phyloP scores from a whole-genome alignment of 2,113 vertebrate species.

The Pterocles orientalis region DNA sequence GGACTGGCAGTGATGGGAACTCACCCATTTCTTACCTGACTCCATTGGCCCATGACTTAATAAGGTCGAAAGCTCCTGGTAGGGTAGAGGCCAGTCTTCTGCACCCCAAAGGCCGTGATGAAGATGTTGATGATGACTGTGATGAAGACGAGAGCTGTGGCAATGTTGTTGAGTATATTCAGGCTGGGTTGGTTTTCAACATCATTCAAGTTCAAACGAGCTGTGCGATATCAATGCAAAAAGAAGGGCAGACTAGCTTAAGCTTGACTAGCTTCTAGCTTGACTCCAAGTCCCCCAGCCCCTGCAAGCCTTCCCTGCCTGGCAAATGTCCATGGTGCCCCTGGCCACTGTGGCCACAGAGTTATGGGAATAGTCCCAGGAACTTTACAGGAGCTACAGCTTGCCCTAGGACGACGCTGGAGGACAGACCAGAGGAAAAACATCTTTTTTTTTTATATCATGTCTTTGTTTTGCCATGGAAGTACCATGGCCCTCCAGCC shows the following conservation, averaged over 20 bases:
- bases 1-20: background rate
- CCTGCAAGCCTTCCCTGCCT: background rate
- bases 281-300: background rate
- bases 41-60: background rate
- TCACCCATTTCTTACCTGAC: conserved; percentile 43
- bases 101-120: conserved; percentile 89
- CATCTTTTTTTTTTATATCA: background rate
- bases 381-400: background rate
- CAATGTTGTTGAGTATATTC: conserved; percentile 83
- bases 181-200: conserved; percentile 82
- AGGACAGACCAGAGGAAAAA: background rate
- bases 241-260: background rate
- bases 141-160: conserved; percentile 84
- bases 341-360: background rate
- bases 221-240: conserved; percentile 49
- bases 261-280: background rate
- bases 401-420: background rate
- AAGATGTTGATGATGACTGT: conserved; percentile 88
- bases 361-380: background rate
- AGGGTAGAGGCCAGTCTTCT: conserved; percentile 83
- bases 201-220: conserved; percentile 84
- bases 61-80: conserved; percentile 57
- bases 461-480: background rate
- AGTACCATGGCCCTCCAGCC: background rate
- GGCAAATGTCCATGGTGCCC: rapidly evolving